Base-by-base conservation (phyloP, 2,113 vertebrate species). In the Cinclus mexicanus region DNA sequence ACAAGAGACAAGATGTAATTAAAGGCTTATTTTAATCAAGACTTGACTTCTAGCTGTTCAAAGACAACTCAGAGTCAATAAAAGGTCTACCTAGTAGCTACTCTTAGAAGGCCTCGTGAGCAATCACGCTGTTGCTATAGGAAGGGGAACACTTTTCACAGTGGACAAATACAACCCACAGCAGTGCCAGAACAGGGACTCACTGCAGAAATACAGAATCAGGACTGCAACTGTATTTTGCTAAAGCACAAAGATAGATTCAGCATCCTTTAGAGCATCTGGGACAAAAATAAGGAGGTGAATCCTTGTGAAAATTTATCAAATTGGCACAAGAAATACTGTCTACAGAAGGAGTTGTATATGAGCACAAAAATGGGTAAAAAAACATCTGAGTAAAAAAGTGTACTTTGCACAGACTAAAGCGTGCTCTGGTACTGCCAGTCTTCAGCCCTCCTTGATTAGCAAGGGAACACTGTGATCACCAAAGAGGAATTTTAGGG, bases 11-110 rank as follows among this genome's bases (percentile, higher is more conserved):
- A 90, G 31, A 93, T 31, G 64, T 56, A 89, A 87, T 84, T 68
- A 82, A 89, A 95, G 72, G 57, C 49, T 96, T 79, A 52, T 90
- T 88, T 90, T 80, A 85, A 90, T 78, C 77, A 93, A 92, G 42
- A 63, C 42, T 83, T 83, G 33, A 56, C 42, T 81, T 90, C 44
- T 70, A 87, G 60, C 47, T 63, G 35, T 59, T 86, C 82, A 93
- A 93, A 92, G 79, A 78, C 12, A 22, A 28, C 70, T 83, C 57
- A 75, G 63, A 83, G 21, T 53, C 88, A 90, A 78, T 75, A 89
- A 90, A 74, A 83, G 44, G 7, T 35, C 33, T 52, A 56, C 25
- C 46, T 56, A 79, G 69, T 12, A 82, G 33, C 35, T 79, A 46
- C 47, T 68, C 53, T 52, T 75, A 93, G 67, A 81, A 91, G 68